Conservation (phyloP, 1,140 invertebrate genomes). For the Drosophila simulans region DNA sequence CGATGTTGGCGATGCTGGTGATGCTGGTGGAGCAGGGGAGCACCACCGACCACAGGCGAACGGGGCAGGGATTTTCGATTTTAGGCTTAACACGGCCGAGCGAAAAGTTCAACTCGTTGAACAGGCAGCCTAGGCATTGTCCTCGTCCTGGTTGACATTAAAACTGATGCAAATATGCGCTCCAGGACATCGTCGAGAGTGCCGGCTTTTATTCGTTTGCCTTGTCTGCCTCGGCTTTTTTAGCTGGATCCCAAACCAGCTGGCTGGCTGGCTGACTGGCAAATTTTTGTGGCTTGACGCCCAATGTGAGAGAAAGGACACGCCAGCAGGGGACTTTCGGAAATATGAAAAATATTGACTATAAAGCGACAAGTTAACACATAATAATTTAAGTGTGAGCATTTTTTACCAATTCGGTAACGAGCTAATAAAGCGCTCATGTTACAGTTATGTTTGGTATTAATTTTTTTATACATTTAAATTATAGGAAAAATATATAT, state of each 20-base stretch:
- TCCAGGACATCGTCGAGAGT: slow-evolving; percentile 46
- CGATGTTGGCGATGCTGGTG: background rate
- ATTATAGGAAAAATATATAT: too few relatives aligned
- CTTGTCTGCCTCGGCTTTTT: slow-evolving; percentile 43
- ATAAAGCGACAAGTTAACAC: slow-evolving; percentile 27
- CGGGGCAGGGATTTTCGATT: slow-evolving; percentile 63
- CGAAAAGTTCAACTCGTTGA: slow-evolving; percentile 60
- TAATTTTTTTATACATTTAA: background rate
- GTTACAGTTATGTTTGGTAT: background rate
- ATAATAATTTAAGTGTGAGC: background rate
- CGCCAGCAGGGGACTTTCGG: background rate
- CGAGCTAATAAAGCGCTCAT: background rate
- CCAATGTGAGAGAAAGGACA: slow-evolving; percentile 2
- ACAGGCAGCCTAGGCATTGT: slow-evolving; percentile 47
- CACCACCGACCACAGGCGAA: slow-evolving; percentile 44
- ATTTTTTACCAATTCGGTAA: background rate
- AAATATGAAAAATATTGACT: slow-evolving; percentile 23
- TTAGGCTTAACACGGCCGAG: slow-evolving; percentile 65
- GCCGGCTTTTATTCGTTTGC: slow-evolving; percentile 44
- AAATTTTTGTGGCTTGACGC: slow-evolving; percentile 29
- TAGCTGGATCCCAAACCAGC: slow-evolving; percentile 25
- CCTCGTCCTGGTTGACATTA: slow-evolving; percentile 60
- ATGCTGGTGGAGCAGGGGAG: slow-evolving; percentile 21
- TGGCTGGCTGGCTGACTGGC: slow-evolving; percentile 1
- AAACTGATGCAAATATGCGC: slow-evolving; percentile 71